Conservation (phyloP, 2,797 vertebrate genomes). For the Cyclopterus lumpus region DNA sequence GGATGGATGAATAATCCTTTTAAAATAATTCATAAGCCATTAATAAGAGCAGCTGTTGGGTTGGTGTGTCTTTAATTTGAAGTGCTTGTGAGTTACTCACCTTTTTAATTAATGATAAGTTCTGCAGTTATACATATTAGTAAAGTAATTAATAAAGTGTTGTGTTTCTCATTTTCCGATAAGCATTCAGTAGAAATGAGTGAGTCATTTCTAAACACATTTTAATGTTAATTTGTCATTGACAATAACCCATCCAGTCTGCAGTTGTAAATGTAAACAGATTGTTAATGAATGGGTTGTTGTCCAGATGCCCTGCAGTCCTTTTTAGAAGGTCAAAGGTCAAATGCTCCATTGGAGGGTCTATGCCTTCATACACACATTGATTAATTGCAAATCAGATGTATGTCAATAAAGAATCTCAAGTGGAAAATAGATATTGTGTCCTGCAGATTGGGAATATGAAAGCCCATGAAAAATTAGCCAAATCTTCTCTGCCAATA, state of each 20-base stretch:
- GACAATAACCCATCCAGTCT: background rate
- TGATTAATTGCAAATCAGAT: background rate
- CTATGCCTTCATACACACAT: background rate
- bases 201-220: background rate
- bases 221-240: background rate
- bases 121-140: background rate
- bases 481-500: too few relatives aligned
- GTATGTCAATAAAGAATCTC: background rate
- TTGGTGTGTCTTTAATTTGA: background rate
- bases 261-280: background rate
- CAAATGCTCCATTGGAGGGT: background rate
- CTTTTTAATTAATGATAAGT: background rate
- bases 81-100: background rate
- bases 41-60: background rate
- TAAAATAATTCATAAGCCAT: background rate
- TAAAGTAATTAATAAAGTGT: background rate
- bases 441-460: background rate
- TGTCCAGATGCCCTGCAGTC: background rate
- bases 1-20: too few relatives aligned
- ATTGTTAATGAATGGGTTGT: background rate
- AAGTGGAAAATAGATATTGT: background rate
- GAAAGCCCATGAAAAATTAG: too few relatives aligned
- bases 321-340: slow-evolving; percentile 2
- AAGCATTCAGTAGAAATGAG: background rate
- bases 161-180: background rate